Evolutionary conservation across 2,797 vertebrate species (phyloP).

Genomic region (Urosaurus nigricauda): DNA sequence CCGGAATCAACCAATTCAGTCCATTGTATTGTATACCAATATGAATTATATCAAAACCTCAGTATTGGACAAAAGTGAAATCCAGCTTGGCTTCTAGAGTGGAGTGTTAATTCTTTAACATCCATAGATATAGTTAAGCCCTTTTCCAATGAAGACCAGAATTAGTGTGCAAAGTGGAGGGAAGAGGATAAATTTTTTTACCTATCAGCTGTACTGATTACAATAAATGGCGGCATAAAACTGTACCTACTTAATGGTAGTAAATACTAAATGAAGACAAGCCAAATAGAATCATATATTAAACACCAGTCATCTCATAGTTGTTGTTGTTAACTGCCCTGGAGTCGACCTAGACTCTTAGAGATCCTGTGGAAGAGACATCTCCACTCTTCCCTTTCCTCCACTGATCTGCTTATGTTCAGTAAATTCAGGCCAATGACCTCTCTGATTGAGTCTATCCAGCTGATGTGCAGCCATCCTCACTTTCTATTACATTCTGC

Average conservation of each 20-base stretch:
- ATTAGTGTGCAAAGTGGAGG: neutral
- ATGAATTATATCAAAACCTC: fast-evolving
- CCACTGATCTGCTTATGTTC: too few species aligned
- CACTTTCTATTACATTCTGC: too few species aligned
- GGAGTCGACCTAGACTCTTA: too few species aligned
- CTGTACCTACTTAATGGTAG: neutral
- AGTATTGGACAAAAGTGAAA: constrained; percentile 20
- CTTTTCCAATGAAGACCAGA: neutral
- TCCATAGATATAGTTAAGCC: neutral
- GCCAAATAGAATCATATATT: neutral
- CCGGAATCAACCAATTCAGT: neutral
- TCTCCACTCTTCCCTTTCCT: too few species aligned
- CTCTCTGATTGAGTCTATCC: too few species aligned
- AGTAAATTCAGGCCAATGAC: too few species aligned
- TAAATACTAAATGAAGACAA: neutral
- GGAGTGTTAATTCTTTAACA: neutral
- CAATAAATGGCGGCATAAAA: neutral
- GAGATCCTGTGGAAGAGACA: too few species aligned
- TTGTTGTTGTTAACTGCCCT: too few species aligned
- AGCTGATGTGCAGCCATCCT: too few species aligned
- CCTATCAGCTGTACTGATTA: neutral
- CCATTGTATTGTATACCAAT: neutral
- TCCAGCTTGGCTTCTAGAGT: fast-evolving
- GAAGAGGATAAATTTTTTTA: neutral
- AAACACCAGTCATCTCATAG: too few species aligned